Evolutionary conservation across 2,888 invertebrate species (phyloP).

Genomic region (Endotricha flammealis): DNA sequence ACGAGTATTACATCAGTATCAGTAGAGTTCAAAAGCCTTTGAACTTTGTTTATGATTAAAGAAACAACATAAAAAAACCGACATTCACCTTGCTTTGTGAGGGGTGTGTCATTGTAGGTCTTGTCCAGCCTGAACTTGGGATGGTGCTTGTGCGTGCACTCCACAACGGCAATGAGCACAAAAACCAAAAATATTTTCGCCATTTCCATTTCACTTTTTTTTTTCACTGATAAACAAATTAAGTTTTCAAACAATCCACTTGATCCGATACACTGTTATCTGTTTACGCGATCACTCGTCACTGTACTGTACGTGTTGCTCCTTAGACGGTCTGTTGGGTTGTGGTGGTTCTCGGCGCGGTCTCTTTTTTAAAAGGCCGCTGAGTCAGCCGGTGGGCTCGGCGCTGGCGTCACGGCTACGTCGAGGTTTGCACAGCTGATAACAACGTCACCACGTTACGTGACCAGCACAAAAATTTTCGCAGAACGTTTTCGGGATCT

Average conservation of each 20-base stretch:
- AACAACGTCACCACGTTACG: constrained; percentile 28
- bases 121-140: constrained; percentile 63
- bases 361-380: constrained; percentile 57
- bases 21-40: no score
- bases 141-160: constrained; percentile 43
- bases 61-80: no score
- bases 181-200: constrained; percentile 51
- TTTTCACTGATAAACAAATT: constrained; percentile 22
- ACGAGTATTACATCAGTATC: no score
- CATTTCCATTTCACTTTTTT: constrained; percentile 34
- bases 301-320: constrained; percentile 45
- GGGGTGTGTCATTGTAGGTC: constrained; percentile 18
- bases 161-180: constrained; percentile 45
- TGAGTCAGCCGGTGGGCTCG: constrained; percentile 40
- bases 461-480: constrained; percentile 25
- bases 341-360: constrained; percentile 46
- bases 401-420: constrained; percentile 28
- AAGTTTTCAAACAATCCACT: no score
- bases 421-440: constrained; percentile 37
- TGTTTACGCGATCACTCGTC: constrained; percentile 26
- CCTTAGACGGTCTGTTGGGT: constrained; percentile 47
- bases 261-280: constrained; percentile 8
- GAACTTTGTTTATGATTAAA: no score
- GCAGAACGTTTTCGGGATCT: constrained; percentile 23
- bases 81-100: constrained; percentile 20